These are phyloP conservation scores for Probosciger aterrimus DNA, from an alignment of 2,113 vertebrate species.

Conservation along the genomic window DNA sequence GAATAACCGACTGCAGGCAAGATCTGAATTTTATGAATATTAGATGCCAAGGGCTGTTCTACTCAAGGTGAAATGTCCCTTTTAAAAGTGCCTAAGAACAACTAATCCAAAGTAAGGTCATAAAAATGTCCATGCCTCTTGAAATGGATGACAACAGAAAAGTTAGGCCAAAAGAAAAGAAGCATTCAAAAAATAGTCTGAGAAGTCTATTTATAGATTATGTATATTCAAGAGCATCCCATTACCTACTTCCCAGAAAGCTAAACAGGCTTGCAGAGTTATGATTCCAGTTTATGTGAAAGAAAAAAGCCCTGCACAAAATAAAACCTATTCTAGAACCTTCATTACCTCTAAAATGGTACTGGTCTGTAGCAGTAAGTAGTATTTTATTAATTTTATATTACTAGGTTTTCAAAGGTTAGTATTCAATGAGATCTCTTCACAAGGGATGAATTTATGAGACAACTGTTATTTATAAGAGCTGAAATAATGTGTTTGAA, in stretches of 20 bases:
- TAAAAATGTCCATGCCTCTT: not conserved
- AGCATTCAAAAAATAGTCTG: not conserved
- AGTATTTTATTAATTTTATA: not conserved
- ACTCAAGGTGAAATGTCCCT: conserved; percentile 17
- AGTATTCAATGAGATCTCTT: not conserved
- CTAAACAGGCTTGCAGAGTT: not conserved
- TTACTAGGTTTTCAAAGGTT: not conserved
- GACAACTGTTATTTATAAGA: not conserved
- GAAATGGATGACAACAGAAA: not conserved
- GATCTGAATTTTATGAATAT: conserved; percentile 37
- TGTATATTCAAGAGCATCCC: not conserved
- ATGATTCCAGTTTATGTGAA: not conserved
- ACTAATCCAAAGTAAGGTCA: not conserved
- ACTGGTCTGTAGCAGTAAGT: not conserved
- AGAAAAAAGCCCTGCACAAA: not conserved
- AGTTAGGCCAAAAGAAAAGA: not conserved
- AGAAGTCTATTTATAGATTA: not conserved
- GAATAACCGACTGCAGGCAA: conserved; percentile 5
- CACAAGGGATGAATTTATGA: not conserved
- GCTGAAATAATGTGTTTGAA: not conserved
- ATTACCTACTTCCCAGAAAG: not conserved
- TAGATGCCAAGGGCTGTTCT: conserved; percentile 2
- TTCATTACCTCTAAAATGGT: not conserved
- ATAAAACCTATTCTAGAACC: not conserved
- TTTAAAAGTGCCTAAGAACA: not conserved